Evolutionary conservation across 2,888 invertebrate genomes (phyloP), one percentile per base, ranked within the genome.

Genomic region (Eucera pruinosa): DNA sequence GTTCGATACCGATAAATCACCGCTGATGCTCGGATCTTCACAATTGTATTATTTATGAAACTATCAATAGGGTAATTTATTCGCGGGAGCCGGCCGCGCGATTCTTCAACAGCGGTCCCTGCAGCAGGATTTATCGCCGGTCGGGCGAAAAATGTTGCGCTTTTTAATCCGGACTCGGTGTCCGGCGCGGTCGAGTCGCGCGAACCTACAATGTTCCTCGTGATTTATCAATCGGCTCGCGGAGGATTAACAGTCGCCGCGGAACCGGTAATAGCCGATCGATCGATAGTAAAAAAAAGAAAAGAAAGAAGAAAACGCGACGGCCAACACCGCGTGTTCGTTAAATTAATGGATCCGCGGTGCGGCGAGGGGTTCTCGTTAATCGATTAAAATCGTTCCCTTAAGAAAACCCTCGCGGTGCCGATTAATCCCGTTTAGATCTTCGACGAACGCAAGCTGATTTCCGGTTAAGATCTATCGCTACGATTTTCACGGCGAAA

Each of bases 141-240:
- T 7, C 2, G 36, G 30, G 25, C 61, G 78, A 62, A 79, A 69
- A 68, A 78, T 73, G 50, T 66, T 18, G 39, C 58, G 72, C 61
- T 84, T 78, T 80, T 74, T 78, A 84, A 75, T 72, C 68, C 58
- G 58, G 50, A 64, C 48, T 47, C 52, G 52, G 23, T 64, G 69
- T 68, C 73, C 52, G 47, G 41, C 47, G 30, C 50, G 78, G 74
- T 39, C 48, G 73, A 77, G 67, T 83, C 80, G 78, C 68, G 75
- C 83, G 80, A 68, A 67, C 61, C 71, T 50, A 77, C 78, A 75
- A 84, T 76, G 83, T 76, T 76, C 72, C 39, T 61, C 55, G 71
- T 83, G 74, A 84, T 84, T 84, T 84, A 84, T 84, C 86, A 84
- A 83, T 81, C 62, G 70, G 33, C 47, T 57, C 78, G 66, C 61